phyloP scores from a whole-genome alignment of 2,888 invertebrate species.

The Diarsia brunnea region DNA sequence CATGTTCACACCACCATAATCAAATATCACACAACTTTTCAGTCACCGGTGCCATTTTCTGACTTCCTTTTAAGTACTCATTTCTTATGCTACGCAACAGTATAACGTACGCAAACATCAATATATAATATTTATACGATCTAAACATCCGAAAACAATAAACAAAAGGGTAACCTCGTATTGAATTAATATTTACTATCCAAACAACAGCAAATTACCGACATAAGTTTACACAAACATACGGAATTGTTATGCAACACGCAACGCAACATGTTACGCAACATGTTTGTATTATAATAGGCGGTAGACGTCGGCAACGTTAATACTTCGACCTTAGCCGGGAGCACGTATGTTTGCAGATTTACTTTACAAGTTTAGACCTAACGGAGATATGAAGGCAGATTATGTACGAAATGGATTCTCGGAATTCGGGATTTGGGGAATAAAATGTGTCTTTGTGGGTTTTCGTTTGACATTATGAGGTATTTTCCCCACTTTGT shows the following conservation, averaged over 20 bases:
- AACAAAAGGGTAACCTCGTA: slow-evolving; percentile 26
- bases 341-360: slow-evolving; percentile 67
- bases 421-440: slow-evolving; percentile 46
- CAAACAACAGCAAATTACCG: slow-evolving; percentile 51
- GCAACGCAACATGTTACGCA: slow-evolving; percentile 47
- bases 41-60: no score
- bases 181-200: slow-evolving; percentile 51
- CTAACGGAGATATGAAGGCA: slow-evolving; percentile 56
- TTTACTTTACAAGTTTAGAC: slow-evolving; percentile 64
- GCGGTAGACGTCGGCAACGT: slow-evolving; percentile 37
- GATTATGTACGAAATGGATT: slow-evolving; percentile 56
- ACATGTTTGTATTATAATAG: slow-evolving; percentile 39
- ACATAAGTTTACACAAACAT: slow-evolving; percentile 34
- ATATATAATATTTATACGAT: slow-evolving; percentile 13
- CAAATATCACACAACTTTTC: no score
- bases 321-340: slow-evolving; percentile 65
- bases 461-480: slow-evolving; percentile 35
- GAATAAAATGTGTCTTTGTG: slow-evolving; percentile 52
- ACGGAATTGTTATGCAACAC: slow-evolving; percentile 52
- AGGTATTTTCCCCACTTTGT: slow-evolving; percentile 15
- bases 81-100: background rate
- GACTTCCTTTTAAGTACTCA: no score
- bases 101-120: slow-evolving; percentile 28
- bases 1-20: no score
- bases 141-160: slow-evolving; percentile 20